Percentiles rank a stretch among this genome's conserved stretches.
phyloP scores from a whole-genome alignment of 2,797 vertebrate genomes.

The Chaenodraco wilsoni region DNA sequence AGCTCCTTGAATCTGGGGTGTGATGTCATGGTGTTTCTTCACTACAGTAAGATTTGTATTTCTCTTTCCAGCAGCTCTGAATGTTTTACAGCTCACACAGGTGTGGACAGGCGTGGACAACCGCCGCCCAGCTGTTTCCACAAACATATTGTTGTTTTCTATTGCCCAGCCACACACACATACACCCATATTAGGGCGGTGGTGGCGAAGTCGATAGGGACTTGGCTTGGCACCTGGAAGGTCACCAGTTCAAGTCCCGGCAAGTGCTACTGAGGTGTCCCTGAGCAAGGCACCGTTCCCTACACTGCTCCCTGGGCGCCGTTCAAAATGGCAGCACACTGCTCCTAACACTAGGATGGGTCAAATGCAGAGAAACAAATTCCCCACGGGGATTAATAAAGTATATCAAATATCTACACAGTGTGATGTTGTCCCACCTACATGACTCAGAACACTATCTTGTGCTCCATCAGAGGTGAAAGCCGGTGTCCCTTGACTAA shows the following conservation, averaged over 20 bases:
- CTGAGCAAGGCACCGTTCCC: no score
- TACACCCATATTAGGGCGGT: not conserved
- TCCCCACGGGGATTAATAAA: no score
- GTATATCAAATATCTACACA: not conserved
- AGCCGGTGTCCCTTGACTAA: not conserved
- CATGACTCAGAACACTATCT: conserved; percentile 4
- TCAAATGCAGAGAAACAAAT: no score
- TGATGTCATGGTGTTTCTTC: conserved; percentile 11
- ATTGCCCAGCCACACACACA: not conserved
- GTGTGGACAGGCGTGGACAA: conserved; percentile 48
- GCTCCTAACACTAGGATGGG: no score
- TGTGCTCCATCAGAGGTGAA: not conserved
- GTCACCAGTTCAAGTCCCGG: no score
- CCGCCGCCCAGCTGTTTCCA: conserved; percentile 43
- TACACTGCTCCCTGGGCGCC: no score
- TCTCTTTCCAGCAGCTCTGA: conserved; percentile 33
- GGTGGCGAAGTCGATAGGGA: no score
- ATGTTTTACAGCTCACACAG: conserved; percentile 43
- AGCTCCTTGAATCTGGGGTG: conserved; percentile 27
- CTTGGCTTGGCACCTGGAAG: no score
- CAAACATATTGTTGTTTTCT: not conserved
- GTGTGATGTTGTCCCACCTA: conserved; percentile 5
- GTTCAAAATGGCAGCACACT: no score
- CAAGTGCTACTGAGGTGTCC: no score
- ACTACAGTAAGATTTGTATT: conserved; percentile 35